phyloP scores from a whole-genome alignment of 2,888 invertebrate genomes.

The Dugesia japonica region DNA sequence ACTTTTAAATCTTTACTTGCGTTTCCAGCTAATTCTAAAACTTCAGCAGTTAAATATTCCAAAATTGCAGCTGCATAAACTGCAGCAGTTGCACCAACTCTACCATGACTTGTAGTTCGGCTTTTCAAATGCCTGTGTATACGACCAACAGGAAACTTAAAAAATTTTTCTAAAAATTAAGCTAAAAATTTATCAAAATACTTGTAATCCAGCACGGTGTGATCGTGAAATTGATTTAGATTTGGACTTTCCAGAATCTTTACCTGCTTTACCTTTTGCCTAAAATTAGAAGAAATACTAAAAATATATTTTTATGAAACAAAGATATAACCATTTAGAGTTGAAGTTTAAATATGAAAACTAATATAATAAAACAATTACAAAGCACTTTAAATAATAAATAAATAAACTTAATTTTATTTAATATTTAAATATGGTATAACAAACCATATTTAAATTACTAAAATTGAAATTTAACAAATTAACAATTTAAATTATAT shows the following conservation, averaged over 20 bases:
- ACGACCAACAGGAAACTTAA: constrained; percentile 35
- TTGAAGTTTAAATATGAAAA: background rate
- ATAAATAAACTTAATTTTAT: too few species aligned
- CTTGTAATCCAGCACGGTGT: constrained; percentile 85
- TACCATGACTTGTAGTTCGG: constrained; percentile 93
- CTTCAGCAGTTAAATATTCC: constrained; percentile 98
- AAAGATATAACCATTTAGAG: background rate
- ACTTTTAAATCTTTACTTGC: constrained; percentile 99
- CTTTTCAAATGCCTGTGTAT: constrained; percentile 59
- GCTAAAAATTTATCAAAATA: background rate
- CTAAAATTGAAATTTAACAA: too few species aligned
- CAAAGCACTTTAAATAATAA: too few species aligned
- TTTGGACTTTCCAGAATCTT: constrained; percentile 98
- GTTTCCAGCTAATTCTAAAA: constrained; percentile 94
- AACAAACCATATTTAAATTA: too few species aligned
- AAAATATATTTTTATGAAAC: background rate
- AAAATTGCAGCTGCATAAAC: constrained; percentile 98
- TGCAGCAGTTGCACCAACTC: constrained; percentile 96
- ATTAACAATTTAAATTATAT: too few species aligned
- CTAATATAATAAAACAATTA: background rate
- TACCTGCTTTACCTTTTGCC: constrained; percentile 99
- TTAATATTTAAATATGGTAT: too few species aligned
- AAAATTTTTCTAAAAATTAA: background rate
- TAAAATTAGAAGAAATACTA: constrained; percentile 36
- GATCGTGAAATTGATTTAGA: constrained; percentile 77